phyloP scores from a whole-genome alignment of 2,797 vertebrate genomes.

The Artibeus lituratus region DNA sequence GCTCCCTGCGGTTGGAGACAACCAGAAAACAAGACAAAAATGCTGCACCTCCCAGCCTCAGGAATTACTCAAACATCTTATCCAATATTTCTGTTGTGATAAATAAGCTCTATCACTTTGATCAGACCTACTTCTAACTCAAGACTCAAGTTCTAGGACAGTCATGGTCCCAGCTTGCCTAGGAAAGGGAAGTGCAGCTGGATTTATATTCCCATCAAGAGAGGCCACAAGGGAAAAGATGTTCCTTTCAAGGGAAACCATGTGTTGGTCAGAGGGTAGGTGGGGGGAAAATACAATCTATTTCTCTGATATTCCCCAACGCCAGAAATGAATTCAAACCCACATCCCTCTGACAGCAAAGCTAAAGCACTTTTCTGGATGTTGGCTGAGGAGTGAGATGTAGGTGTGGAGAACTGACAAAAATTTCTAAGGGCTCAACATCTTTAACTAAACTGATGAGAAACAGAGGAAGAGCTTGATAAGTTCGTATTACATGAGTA shows the following conservation, averaged over 20 bases:
- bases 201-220: background rate
- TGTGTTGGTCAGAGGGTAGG: fast-evolving
- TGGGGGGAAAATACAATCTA: too few relatives aligned
- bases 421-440: background rate
- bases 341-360: background rate
- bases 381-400: background rate
- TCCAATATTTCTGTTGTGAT: background rate
- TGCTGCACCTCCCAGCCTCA: background rate
- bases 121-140: background rate
- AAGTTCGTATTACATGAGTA: background rate
- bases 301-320: background rate
- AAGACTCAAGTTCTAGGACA: background rate
- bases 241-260: background rate
- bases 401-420: background rate
- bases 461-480: background rate
- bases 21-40: background rate
- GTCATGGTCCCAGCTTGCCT: background rate
- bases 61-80: background rate
- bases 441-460: background rate
- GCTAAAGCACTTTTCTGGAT: background rate
- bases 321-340: background rate
- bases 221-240: background rate
- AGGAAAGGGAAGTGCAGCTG: background rate
- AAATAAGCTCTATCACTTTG: background rate
- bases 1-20: background rate